Base-by-base conservation (phyloP, 2,888 invertebrate species). In the Pristionchus mayeri region DNA sequence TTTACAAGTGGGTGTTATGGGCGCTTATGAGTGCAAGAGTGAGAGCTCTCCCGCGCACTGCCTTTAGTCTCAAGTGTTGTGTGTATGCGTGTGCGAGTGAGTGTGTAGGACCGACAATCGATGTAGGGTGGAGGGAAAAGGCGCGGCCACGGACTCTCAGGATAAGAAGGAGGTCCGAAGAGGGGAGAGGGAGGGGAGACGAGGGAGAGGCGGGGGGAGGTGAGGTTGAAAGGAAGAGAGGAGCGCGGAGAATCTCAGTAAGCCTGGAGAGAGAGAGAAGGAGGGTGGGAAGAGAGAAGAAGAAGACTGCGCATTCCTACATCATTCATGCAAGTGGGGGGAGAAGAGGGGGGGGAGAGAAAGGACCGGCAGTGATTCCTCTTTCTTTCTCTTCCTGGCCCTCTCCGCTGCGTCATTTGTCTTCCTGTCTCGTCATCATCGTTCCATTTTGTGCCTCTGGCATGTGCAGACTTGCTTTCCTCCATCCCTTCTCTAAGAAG, bases 181-280 rank as follows among this genome's bases (percentile, higher is more conserved):
- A 44, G 13, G 44, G 34, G 34, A 18, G 13, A 37, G 67, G 67
- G 37, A 67, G n/a, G 67, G 50, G 21, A 34, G 78, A 24, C n/a
- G 52, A 78, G 67, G 50, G 21, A 34, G 78, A 24, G 44, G 52
- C 48, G 34, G 78, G 30, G 48, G 21, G 78, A 78, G 78, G 37
- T 30, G 34, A 78, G 48, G 78, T 60, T 60, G 60, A 75, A 48
- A n/a, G 75, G 18, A n/a, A 24, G 78, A 34, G 76, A 44, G 48
- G 48, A 76, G 11, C 21, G 48, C n/a, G 76, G 34, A 30, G 27
- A 75, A 75, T 44, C 44, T 24, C 27, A 34, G 40, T 18, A 21
- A 44, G 44, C 18, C 21, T 18, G 44, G 24, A 13, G 76, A 48
- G 76, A 48, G 44, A 76, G 76, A 37, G 75, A 63, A 0, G 63